A percentile compares a stretch with the other conserved stretches of the same genome.
These are phyloP conservation scores for Pedionomus torquatus DNA, from an alignment of 2,113 vertebrate genomes.

Conservation along the genomic window DNA sequence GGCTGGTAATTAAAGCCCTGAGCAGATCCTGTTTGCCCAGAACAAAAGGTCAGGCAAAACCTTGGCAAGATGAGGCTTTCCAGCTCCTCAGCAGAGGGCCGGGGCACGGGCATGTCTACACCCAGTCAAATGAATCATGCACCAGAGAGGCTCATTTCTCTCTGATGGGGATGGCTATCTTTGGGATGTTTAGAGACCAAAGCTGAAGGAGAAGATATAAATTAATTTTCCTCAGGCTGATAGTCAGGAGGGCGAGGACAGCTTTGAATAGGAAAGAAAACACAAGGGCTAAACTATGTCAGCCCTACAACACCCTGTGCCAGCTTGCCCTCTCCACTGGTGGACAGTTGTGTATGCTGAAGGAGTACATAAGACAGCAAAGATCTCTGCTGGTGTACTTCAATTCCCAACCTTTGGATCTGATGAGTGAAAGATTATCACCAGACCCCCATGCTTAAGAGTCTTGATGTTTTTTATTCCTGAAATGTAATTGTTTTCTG, in stretches of 20 bases:
- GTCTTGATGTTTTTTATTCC: background rate
- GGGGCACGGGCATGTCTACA: background rate
- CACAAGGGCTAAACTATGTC: accelerated
- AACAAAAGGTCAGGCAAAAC: constrained; percentile 42
- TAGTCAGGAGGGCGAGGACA: background rate
- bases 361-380: background rate
- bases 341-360: accelerated
- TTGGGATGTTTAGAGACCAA: background rate
- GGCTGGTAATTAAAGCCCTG: background rate
- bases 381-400: background rate
- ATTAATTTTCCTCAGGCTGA: background rate
- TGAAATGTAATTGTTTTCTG: background rate
- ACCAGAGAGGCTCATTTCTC: background rate
- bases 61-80: constrained; percentile 9
- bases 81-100: background rate
- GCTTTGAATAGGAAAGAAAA: background rate
- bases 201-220: background rate
- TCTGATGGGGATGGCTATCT: background rate
- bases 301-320: background rate
- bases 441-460: background rate
- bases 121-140: background rate
- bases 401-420: background rate
- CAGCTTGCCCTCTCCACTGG: background rate
- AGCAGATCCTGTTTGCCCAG: background rate
- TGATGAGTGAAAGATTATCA: background rate